Evolutionary conservation across 2,888 invertebrate genomes (phyloP).

Genomic region (Chydorus sphaericus): DNA sequence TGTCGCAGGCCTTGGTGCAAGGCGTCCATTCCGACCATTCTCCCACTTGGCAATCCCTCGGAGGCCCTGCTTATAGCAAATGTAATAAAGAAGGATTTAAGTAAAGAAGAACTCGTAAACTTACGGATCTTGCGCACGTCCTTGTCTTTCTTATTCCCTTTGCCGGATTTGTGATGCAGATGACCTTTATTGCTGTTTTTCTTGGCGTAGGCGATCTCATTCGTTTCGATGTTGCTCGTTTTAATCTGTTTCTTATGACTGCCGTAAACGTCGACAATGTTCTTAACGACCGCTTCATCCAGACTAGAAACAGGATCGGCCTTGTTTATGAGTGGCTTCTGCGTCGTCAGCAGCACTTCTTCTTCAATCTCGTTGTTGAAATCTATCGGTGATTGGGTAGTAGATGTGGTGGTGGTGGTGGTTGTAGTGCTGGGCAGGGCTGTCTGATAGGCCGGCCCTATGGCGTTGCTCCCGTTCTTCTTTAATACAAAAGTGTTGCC

Average conservation of each 20-base stretch:
- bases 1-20: slow-evolving; percentile 78
- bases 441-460: background rate
- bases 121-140: too few species aligned
- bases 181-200: too few species aligned
- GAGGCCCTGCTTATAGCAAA: slow-evolving; percentile 34
- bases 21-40: slow-evolving; percentile 76
- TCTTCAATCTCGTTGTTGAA: background rate
- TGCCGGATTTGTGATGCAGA: too few species aligned
- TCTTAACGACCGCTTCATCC: background rate
- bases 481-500: background rate
- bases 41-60: slow-evolving; percentile 67
- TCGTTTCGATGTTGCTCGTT: background rate
- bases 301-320: background rate
- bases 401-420: background rate
- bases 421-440: background rate
- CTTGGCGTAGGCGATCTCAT: too few species aligned
- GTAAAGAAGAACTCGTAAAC: too few species aligned
- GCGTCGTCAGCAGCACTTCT: too few species aligned
- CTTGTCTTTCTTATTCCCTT: too few species aligned
- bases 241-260: too few species aligned
- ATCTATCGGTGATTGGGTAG: background rate
- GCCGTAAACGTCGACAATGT: slow-evolving; percentile 3
- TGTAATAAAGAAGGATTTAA: slow-evolving; percentile 11
- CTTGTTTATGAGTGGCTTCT: too few species aligned
- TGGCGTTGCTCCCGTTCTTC: background rate